Evolutionary conservation across 2,888 invertebrate genomes (phyloP).

Genomic region (Platycnemis pennipes): DNA sequence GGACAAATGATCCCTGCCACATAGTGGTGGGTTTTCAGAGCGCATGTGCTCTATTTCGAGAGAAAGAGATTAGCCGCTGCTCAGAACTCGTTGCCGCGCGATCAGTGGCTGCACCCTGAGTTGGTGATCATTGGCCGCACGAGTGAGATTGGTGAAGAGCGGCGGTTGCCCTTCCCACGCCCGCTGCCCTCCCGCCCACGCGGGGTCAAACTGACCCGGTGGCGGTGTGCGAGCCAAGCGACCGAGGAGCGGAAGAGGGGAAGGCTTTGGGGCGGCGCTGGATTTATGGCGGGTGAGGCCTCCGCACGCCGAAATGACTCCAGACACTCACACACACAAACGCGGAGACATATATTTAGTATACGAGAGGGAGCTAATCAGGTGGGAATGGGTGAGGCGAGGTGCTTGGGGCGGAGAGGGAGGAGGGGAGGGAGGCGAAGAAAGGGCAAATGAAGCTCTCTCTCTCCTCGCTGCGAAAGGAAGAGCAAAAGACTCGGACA

Average conservation of each 20-base stretch:
- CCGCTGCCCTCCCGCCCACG: neutral
- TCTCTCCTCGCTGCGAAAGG: no score
- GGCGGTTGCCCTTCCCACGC: neutral
- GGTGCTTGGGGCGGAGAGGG: neutral
- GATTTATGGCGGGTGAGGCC: constrained; percentile 59
- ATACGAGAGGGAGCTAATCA: constrained; percentile 44
- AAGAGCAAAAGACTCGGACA: neutral
- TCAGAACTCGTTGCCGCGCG: neutral
- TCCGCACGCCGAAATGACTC: constrained; percentile 44
- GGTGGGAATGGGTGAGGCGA: constrained; percentile 23
- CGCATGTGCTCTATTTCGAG: no score
- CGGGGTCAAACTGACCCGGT: neutral
- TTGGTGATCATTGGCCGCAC: neutral
- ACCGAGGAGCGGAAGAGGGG: no score
- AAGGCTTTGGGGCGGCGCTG: neutral
- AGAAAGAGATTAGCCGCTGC: no score
- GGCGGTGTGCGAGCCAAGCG: neutral
- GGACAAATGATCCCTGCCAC: constrained; percentile 98
- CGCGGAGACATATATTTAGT: neutral
- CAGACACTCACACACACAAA: neutral
- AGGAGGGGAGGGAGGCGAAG: neutral
- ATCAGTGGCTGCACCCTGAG: neutral
- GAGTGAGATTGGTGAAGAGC: neutral
- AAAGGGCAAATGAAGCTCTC: neutral
- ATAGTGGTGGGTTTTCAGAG: constrained; percentile 96